phyloP scores from a whole-genome alignment of 2,113 vertebrate genomes.

The Choloepus hoffmanni region DNA sequence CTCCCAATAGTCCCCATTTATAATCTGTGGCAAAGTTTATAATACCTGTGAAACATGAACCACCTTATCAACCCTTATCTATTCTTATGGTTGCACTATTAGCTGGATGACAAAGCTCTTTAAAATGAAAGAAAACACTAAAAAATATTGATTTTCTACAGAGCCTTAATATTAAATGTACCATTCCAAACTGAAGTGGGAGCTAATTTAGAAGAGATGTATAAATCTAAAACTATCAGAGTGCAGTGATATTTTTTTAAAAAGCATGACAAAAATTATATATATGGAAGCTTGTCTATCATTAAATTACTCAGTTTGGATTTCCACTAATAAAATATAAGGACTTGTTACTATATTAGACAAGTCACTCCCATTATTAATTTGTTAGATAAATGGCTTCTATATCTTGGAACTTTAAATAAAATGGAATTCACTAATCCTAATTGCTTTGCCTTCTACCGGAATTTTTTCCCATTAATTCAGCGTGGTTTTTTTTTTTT shows the following conservation, averaged over 20 bases:
- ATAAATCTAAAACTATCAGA: conserved; percentile 74
- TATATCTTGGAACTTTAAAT: conserved; percentile 90
- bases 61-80: background rate
- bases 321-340: conserved; percentile 90
- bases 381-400: conserved; percentile 91
- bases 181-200: conserved; percentile 67
- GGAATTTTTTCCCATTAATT: conserved; percentile 91
- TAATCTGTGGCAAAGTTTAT: background rate
- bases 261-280: conserved; percentile 37
- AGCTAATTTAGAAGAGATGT: conserved; percentile 64
- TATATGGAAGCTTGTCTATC: conserved; percentile 80
- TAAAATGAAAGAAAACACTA: conserved; percentile 79
- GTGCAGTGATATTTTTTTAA: conserved; percentile 2
- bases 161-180: conserved; percentile 72
- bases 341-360: conserved; percentile 87
- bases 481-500: conserved; percentile 86
- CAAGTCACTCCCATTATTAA: conserved; percentile 90
- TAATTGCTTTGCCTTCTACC: conserved; percentile 90
- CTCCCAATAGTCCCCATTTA: background rate
- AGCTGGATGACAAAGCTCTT: conserved; percentile 67
- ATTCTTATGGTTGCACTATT: conserved; percentile 43
- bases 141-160: conserved; percentile 79
- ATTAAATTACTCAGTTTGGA: conserved; percentile 87
- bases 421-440: conserved; percentile 92
- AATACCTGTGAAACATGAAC: background rate